Conservation (phyloP, 2,888 invertebrate genomes). For the Stomorhina lunata region DNA sequence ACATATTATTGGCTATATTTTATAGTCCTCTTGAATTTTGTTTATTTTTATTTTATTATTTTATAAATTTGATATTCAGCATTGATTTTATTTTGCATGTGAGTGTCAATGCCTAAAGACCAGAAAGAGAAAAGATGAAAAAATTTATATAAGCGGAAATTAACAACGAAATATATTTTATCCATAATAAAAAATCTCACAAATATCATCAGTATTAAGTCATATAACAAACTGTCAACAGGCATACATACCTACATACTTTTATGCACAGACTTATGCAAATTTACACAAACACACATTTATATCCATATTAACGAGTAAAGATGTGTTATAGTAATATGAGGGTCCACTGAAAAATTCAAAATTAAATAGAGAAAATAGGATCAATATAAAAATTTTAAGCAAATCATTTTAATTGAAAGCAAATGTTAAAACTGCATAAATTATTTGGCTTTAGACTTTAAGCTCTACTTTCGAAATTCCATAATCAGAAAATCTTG, state of each 20-base stretch:
- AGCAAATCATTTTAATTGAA: too few relatives aligned
- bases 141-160: conserved; percentile 49
- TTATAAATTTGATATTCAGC: conserved; percentile 9
- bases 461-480: too few relatives aligned
- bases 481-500: too few relatives aligned
- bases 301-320: not conserved
- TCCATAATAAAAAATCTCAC: conserved; percentile 50
- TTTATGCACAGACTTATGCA: too few relatives aligned
- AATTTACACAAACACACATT: not conserved
- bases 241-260: too few relatives aligned
- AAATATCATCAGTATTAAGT: conserved; percentile 55
- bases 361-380: too few relatives aligned
- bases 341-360: too few relatives aligned
- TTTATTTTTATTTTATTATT: not conserved
- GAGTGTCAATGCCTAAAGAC: not conserved
- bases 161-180: conserved; percentile 24
- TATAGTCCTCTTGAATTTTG: not conserved
- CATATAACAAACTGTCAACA: conserved; percentile 57
- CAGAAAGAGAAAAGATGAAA: conserved; percentile 7
- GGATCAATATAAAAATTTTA: too few relatives aligned
- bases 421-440: too few relatives aligned
- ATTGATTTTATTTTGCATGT: conserved; percentile 4
- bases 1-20: not conserved
- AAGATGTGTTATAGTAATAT: too few relatives aligned
- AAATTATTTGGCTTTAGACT: too few relatives aligned